Percentiles rank a stretch among this genome's conserved stretches.
Conservation (phyloP, 2,113 vertebrate species). For the Argyrosomus japonicus region DNA sequence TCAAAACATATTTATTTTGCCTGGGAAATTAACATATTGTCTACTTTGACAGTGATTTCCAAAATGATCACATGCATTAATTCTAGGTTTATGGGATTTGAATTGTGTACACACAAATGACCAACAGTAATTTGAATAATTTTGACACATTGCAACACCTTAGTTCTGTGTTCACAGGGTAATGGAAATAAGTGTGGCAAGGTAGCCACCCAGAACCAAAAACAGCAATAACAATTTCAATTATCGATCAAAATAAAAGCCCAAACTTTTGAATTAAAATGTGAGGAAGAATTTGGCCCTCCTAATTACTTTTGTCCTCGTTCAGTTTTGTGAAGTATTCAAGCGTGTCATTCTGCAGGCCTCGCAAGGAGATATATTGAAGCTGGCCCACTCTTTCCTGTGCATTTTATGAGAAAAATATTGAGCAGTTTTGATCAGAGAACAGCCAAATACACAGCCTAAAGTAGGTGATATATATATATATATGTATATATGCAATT, state of each 20-base stretch:
- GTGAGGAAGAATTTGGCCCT: not conserved
- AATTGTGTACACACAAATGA: not conserved
- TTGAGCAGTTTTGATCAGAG: constrained; percentile 7
- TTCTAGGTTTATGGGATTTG: not conserved
- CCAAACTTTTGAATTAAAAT: not conserved
- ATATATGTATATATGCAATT: not conserved
- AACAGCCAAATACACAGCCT: not conserved
- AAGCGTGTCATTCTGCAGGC: not conserved
- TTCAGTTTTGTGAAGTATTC: not conserved
- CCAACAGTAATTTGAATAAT: not conserved
- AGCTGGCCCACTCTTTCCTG: not conserved
- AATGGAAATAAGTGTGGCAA: not conserved
- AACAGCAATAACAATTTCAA: not conserved
- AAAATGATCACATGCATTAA: not conserved
- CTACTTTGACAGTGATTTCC: not conserved
- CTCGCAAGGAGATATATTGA: not conserved
- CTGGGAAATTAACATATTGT: not conserved
- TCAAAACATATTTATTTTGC: not conserved
- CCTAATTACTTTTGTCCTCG: not conserved
- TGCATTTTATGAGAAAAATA: not conserved
- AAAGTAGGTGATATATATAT: not conserved
- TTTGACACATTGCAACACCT: not conserved
- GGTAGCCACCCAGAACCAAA: not conserved
- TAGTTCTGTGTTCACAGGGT: not conserved
- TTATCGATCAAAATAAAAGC: not conserved